Percentiles rank a stretch among this genome's conserved stretches.
These are phyloP conservation scores for Pheucticus melanocephalus DNA, from an alignment of 2,113 vertebrate genomes.

Conservation along the genomic window DNA sequence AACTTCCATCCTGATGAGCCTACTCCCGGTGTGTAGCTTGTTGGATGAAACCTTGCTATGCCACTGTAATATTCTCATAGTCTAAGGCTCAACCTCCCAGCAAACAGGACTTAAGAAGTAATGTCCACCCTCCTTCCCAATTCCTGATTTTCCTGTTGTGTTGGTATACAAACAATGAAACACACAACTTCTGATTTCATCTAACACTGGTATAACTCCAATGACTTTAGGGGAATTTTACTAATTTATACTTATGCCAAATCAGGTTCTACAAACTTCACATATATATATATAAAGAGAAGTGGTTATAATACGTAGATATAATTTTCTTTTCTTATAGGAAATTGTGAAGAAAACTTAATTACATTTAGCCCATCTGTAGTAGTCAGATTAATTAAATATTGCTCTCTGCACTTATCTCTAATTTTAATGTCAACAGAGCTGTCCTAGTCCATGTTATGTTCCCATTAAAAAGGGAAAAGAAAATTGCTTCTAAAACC, in stretches of 20 bases:
- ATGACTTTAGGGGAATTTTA: not conserved
- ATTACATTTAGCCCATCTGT: conserved; percentile 46
- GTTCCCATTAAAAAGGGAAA: conserved; percentile 44
- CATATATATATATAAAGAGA: not conserved
- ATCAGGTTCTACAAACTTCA: not conserved
- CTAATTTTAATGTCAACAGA: conserved; percentile 63
- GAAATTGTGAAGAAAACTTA: conserved; percentile 36
- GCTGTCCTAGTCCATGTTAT: conserved; percentile 30
- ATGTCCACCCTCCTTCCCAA: not conserved
- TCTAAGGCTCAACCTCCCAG: not conserved
- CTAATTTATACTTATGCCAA: not conserved
- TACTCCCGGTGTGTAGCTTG: not conserved
- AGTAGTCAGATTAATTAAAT: conserved; percentile 52
- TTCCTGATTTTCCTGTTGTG: not conserved
- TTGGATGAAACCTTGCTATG: not conserved
- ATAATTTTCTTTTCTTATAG: conserved; percentile 22
- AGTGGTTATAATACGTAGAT: conserved; percentile 3
- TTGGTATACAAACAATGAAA: not conserved
- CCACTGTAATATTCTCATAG: not conserved
- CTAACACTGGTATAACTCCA: not conserved
- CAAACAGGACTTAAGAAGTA: not conserved
- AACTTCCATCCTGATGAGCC: not conserved
- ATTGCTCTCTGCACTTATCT: conserved; percentile 51
- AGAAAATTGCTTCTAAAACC: conserved; percentile 61
- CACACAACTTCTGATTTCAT: not conserved